Conservation (phyloP, 2,797 vertebrate genomes). For the Stomatorhinus walkeri region DNA sequence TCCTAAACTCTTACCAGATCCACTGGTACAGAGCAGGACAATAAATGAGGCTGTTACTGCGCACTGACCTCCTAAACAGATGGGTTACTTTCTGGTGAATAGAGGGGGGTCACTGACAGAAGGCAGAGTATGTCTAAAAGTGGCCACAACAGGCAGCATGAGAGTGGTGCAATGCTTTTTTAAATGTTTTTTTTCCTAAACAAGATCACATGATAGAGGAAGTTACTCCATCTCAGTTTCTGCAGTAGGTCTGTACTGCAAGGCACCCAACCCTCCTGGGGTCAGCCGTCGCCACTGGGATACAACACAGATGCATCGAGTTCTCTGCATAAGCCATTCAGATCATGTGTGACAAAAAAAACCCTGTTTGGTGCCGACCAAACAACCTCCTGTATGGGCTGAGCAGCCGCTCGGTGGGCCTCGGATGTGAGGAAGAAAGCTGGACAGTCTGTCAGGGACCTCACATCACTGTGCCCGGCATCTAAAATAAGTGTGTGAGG, state of each 20-base stretch:
- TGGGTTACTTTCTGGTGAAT: background rate
- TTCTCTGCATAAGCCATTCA: background rate
- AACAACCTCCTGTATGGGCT: background rate
- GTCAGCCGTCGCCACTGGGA: background rate
- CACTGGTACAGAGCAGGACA: conserved; percentile 19
- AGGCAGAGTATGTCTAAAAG: background rate
- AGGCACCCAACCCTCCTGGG: background rate
- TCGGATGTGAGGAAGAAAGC: background rate
- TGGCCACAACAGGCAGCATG: background rate
- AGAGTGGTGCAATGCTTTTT: background rate
- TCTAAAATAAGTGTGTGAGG: background rate
- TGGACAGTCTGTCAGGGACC: background rate
- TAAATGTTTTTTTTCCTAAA: background rate
- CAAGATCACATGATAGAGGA: background rate
- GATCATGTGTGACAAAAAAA: background rate
- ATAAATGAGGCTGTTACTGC: background rate
- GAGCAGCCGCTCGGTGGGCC: background rate
- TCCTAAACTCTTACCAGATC: conserved; percentile 9
- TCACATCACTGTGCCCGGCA: background rate
- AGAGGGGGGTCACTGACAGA: background rate
- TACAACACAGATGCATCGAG: background rate
- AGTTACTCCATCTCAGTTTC: background rate
- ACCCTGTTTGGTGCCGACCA: background rate
- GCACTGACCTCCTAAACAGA: background rate
- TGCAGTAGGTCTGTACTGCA: conserved; percentile 30